phyloP scores from a whole-genome alignment of 2,888 invertebrate genomes.

The Nesidiocoris tenuis region DNA sequence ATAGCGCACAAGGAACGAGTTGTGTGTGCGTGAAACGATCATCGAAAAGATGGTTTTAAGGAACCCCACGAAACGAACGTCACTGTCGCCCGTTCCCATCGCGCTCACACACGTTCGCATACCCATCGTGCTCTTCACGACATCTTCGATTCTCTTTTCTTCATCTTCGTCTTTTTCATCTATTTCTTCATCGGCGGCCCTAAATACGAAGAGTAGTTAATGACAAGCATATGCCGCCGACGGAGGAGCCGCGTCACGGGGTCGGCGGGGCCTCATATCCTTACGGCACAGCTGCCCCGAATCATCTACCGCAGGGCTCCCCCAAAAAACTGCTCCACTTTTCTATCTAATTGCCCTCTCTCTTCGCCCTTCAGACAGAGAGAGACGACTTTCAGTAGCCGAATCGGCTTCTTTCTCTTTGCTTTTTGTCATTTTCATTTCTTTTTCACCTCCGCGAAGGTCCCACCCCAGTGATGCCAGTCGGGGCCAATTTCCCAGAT shows the following conservation, averaged over 20 bases:
- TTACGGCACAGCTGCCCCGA: constrained; percentile 46
- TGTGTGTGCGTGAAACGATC: constrained; percentile 35
- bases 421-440: too few relatives aligned
- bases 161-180: constrained; percentile 16
- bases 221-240: constrained; percentile 48
- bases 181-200: constrained; percentile 15
- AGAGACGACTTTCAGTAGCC: constrained; percentile 30
- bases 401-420: constrained; percentile 16
- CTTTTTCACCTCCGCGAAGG: too few relatives aligned
- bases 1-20: constrained; percentile 40
- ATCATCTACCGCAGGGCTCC: constrained; percentile 44
- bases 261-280: constrained; percentile 43
- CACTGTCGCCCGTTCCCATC: not conserved
- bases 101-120: not conserved
- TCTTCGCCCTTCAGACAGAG: not conserved
- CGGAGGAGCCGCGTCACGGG: not conserved
- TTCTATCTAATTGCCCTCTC: constrained; percentile 45
- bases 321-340: constrained; percentile 45
- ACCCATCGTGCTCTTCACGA: not conserved
- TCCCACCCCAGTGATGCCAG: too few relatives aligned
- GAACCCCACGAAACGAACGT: constrained; percentile 5
- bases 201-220: constrained; percentile 31
- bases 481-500: too few relatives aligned
- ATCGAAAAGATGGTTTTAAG: constrained; percentile 37
- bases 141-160: not conserved